A percentile compares a stretch with the other conserved stretches of the same genome.
Evolutionary conservation across 37 sponge, comb jelly and placozoan genomes (phyloP).

Genomic region (Chondrosia reniformis): DNA sequence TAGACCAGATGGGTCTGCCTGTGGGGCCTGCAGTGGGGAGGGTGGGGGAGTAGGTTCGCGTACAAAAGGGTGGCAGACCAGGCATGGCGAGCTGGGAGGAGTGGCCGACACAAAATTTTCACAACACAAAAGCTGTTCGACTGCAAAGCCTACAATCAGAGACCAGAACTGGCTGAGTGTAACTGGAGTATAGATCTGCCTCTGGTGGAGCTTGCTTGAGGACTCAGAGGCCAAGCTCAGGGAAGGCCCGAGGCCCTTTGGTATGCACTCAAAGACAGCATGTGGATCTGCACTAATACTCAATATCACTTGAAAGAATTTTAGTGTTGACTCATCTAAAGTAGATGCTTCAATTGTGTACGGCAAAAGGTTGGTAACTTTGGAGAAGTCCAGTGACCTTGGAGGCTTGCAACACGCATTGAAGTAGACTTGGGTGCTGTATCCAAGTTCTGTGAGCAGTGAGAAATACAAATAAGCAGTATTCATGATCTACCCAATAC

Average conservation of each 20-base stretch:
- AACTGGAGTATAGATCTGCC: conserved; percentile 19
- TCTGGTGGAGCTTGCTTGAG: not conserved
- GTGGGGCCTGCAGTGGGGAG: conserved; percentile 2
- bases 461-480: no score
- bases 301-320: conserved; percentile 49
- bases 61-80: conserved; percentile 71
- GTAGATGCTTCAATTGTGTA: conserved; percentile 47
- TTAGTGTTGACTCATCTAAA: conserved; percentile 42
- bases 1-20: not conserved
- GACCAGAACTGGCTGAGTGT: conserved; percentile 66
- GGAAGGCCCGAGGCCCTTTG: conserved; percentile 28
- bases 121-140: conserved; percentile 42
- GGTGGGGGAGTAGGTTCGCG: not conserved
- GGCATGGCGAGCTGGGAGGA: conserved; percentile 62
- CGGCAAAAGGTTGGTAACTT: conserved; percentile 38
- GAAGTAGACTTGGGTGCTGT: conserved; percentile 78
- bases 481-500: not conserved
- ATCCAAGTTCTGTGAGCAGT: conserved; percentile 49
- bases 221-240: not conserved
- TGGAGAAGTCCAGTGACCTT: conserved; percentile 32
- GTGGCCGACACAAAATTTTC: conserved; percentile 73
- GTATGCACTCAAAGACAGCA: conserved; percentile 30
- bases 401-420: conserved; percentile 78
- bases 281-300: conserved; percentile 46
- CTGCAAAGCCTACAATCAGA: conserved; percentile 27